Conservation (phyloP, 2,113 vertebrate species). For the Chroicocephalus ridibundus region DNA sequence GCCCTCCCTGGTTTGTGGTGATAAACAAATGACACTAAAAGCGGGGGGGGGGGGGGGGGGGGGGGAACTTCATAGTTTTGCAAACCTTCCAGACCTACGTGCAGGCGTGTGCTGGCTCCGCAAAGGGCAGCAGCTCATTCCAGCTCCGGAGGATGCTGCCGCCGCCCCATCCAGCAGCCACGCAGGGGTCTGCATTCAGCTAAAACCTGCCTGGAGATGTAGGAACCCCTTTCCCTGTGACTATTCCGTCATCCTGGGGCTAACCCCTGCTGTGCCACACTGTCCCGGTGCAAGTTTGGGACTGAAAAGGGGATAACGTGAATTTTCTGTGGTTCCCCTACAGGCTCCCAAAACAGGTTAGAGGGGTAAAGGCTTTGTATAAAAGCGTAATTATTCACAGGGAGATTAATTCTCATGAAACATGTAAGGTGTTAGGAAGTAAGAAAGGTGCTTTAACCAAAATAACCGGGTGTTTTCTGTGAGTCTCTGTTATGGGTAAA, state of each 20-base stretch:
- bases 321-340: not conserved
- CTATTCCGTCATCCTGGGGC: not conserved
- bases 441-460: not conserved
- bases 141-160: not conserved
- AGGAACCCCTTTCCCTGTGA: not conserved
- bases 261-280: not conserved
- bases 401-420: not conserved
- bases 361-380: not conserved
- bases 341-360: not conserved
- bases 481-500: not conserved
- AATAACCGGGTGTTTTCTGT: not conserved
- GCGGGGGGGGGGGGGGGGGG: rapidly evolving
- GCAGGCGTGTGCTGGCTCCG: rapidly evolving
- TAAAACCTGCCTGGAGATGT: not conserved
- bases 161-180: rapidly evolving
- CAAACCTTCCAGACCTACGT: rapidly evolving
- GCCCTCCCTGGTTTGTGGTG: not conserved
- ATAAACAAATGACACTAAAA: not conserved
- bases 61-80: not conserved
- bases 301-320: not conserved
- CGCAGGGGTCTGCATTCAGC: not conserved
- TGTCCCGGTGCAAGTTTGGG: rapidly evolving
- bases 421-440: not conserved
- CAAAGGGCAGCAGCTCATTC: not conserved
- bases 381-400: not conserved